Evolutionary conservation across 2,113 vertebrate species (phyloP).

Genomic region (Aptenodytes patagonicus): DNA sequence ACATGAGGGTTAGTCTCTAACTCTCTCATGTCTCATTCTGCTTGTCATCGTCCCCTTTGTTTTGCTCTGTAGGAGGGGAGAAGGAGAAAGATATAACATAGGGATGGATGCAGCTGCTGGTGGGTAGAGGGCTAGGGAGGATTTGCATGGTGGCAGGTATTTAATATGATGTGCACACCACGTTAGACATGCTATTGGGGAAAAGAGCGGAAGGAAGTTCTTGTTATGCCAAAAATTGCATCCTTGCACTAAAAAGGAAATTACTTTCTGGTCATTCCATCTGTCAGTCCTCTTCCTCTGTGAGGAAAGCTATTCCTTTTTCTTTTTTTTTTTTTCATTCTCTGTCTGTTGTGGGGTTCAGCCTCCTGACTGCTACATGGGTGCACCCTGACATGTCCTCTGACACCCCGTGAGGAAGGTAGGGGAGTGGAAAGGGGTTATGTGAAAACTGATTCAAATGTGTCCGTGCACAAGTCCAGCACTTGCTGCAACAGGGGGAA

Average conservation of each 20-base stretch:
- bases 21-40: neutral
- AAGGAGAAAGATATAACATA: neutral
- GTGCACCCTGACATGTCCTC: neutral
- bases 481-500: neutral
- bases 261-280: neutral
- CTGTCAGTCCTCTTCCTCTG: neutral
- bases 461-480: neutral
- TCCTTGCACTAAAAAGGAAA: neutral
- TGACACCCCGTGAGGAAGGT: neutral
- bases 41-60: neutral
- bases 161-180: neutral
- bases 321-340: neutral
- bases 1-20: neutral
- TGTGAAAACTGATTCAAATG: neutral
- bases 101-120: rapidly evolving
- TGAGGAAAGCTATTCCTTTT: neutral
- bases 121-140: neutral
- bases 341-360: neutral
- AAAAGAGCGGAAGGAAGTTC: neutral
- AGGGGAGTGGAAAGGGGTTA: neutral
- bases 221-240: neutral
- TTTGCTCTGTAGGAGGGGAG: neutral
- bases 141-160: neutral
- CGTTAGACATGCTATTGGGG: neutral
- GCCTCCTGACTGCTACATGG: neutral